A percentile compares a stretch with the other conserved stretches of the same genome.
Evolutionary conservation across 2,888 invertebrate genomes (phyloP).

Genomic region (Beris chalybata): DNA sequence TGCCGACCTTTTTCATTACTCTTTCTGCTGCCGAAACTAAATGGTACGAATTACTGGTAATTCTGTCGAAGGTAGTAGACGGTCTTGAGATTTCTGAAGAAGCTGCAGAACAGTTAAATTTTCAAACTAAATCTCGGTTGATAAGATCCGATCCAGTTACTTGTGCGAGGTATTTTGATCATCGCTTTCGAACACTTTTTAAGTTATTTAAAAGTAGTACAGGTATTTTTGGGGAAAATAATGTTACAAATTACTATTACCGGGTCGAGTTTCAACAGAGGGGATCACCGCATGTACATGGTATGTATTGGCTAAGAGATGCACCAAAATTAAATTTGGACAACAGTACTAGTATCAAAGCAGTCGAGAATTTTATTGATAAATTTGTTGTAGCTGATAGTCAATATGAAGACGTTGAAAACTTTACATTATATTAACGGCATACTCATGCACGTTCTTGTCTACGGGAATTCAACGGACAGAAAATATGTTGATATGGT

Average conservation of each 20-base stretch:
- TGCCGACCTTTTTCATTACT: slow-evolving; percentile 28
- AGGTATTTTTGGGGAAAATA: slow-evolving; percentile 36
- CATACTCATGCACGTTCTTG: too few relatives aligned
- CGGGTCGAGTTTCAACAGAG: too few relatives aligned
- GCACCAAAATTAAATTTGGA: slow-evolving; percentile 21
- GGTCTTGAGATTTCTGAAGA: slow-evolving; percentile 32
- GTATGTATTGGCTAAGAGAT: slow-evolving; percentile 33
- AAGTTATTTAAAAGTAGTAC: slow-evolving; percentile 14
- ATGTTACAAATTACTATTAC: too few relatives aligned
- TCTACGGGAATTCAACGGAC: too few relatives aligned
- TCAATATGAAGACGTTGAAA: too few relatives aligned
- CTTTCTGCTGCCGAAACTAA: slow-evolving; percentile 37
- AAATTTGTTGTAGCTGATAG: too few relatives aligned
- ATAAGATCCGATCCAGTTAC: slow-evolving; percentile 43
- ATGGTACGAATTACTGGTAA: slow-evolving; percentile 38
- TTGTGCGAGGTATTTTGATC: slow-evolving; percentile 39
- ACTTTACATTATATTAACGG: too few relatives aligned
- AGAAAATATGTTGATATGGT: too few relatives aligned
- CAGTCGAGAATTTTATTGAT: not conserved
- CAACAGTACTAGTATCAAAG: not conserved
- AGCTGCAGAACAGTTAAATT: slow-evolving; percentile 32
- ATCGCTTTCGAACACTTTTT: slow-evolving; percentile 15
- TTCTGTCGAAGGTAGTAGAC: slow-evolving; percentile 29
- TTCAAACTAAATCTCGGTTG: slow-evolving; percentile 38
- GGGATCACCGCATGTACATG: slow-evolving; percentile 40